These are phyloP conservation scores for Bombus superbus DNA, from an alignment of 1,140 invertebrate genomes.

Conservation along the genomic window DNA sequence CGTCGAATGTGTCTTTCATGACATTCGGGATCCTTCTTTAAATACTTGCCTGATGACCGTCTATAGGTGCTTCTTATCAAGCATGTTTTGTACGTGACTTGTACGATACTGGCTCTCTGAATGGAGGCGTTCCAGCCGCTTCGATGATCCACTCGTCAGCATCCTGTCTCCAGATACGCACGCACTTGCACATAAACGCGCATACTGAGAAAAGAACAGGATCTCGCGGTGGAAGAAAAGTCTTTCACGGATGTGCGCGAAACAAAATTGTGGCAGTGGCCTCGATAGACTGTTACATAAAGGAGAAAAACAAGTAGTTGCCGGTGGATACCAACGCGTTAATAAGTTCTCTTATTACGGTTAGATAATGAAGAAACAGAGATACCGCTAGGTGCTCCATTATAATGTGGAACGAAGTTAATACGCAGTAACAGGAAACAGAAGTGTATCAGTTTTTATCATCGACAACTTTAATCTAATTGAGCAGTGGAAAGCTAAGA, in stretches of 20 bases:
- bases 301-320: not conserved
- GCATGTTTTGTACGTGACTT: conserved; percentile 73
- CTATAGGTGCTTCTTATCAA: conserved; percentile 68
- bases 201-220: not conserved
- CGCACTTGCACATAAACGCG: not conserved
- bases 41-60: conserved; percentile 59
- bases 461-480: not conserved
- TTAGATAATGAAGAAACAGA: not conserved
- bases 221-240: not conserved
- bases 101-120: conserved; percentile 66
- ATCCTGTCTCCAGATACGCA: conserved; percentile 57
- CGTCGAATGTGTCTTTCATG: conserved; percentile 54
- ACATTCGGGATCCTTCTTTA: conserved; percentile 69
- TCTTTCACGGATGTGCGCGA: conserved; percentile 19
- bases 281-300: not conserved
- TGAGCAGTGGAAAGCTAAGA: not conserved
- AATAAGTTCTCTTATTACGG: conserved; percentile 13
- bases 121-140: conserved; percentile 68
- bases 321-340: not conserved
- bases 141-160: conserved; percentile 75
- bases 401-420: conserved; percentile 6
- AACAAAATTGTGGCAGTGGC: conserved; percentile 12
- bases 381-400: not conserved
- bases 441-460: not conserved
- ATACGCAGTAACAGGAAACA: not conserved